Conservation (phyloP, 2,113 vertebrate genomes). For the Strigops habroptila region DNA sequence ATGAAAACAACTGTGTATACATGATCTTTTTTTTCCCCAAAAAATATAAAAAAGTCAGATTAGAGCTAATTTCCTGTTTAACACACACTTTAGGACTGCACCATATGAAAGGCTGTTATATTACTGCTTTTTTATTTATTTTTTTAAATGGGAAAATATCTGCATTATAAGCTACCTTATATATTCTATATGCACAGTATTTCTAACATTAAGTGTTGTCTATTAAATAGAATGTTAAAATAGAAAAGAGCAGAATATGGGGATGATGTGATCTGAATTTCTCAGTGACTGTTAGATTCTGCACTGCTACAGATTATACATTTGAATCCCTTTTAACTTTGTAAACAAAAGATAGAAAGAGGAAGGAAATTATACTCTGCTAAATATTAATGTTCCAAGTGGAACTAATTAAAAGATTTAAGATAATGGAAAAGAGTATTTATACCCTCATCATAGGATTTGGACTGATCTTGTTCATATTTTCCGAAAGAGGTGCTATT, state of each 20-base stretch:
- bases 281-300: background rate
- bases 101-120: background rate
- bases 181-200: background rate
- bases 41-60: background rate
- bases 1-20: background rate
- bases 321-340: background rate
- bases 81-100: background rate
- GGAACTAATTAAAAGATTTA: background rate
- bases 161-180: background rate
- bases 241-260: background rate
- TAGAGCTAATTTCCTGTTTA: background rate
- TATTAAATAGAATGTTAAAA: background rate
- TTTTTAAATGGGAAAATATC: background rate
- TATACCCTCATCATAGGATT: background rate
- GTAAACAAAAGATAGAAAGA: background rate
- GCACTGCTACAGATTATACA: background rate
- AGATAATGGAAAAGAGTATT: background rate
- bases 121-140: background rate
- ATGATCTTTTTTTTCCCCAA: background rate
- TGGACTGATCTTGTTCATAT: background rate
- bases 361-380: background rate
- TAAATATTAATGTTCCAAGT: background rate
- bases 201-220: background rate
- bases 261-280: background rate
- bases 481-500: background rate